A percentile compares a stretch with the other conserved stretches of the same genome.
These are phyloP conservation scores for Pelobates fuscus DNA, from an alignment of 2,113 vertebrate genomes.

Conservation along the genomic window DNA sequence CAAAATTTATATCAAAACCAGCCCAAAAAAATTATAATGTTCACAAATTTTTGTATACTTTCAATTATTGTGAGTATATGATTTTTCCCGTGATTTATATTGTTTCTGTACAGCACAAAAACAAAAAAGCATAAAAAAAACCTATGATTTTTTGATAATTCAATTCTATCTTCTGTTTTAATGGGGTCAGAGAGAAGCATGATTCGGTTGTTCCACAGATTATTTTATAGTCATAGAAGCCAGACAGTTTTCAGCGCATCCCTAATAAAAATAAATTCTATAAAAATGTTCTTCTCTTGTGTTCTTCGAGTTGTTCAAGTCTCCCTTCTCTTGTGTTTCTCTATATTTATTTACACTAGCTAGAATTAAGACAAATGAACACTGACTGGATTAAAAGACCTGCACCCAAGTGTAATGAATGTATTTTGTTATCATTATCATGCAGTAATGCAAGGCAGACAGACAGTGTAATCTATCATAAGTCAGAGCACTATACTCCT, in stretches of 20 bases:
- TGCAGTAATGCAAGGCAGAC: constrained; percentile 31
- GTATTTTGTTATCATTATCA: constrained; percentile 41
- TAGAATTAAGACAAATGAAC: constrained; percentile 38
- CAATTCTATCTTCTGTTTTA: no score
- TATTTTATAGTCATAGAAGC: not conserved
- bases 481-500: constrained; percentile 2
- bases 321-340: not conserved
- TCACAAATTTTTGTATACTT: no score
- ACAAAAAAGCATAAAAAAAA: no score
- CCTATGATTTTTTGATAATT: no score
- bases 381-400: constrained; percentile 1
- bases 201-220: not conserved
- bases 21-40: no score
- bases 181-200: not conserved
- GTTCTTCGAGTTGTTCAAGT: constrained; percentile 9
- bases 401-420: not conserved
- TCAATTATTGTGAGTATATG: no score
- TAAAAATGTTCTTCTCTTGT: not conserved
- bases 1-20: no score
- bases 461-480: constrained; percentile 43
- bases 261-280: not conserved
- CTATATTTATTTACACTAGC: constrained; percentile 5
- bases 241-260: not conserved
- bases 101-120: no score
- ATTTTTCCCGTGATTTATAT: no score